Percentiles rank a stretch among this genome's conserved stretches.
Evolutionary conservation across 2,113 vertebrate genomes (phyloP).

Genomic region (Ariopsis seemanni): DNA sequence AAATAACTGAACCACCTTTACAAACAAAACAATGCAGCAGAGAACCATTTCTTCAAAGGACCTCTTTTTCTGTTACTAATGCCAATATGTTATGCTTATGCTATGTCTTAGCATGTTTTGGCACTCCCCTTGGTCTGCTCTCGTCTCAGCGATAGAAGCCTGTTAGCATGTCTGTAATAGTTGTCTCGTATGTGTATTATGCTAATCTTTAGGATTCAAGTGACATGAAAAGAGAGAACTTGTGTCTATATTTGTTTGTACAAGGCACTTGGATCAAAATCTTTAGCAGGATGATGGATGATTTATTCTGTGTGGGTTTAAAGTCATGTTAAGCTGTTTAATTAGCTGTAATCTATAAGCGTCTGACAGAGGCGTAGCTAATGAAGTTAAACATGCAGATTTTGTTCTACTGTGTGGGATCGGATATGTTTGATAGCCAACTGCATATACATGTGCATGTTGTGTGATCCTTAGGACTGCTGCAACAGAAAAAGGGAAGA

Average conservation of each 20-base stretch:
- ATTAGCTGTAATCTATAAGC: conserved; percentile 80
- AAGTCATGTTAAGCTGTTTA: conserved; percentile 79
- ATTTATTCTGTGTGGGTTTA: conserved; percentile 72
- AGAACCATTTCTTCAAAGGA: background rate
- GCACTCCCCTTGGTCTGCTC: background rate
- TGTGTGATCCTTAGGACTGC: background rate
- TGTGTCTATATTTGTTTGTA: conserved; percentile 59
- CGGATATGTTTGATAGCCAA: conserved; percentile 38
- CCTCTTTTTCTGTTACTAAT: background rate
- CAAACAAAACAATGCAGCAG: background rate
- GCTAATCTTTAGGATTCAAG: conserved; percentile 72
- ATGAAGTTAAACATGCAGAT: conserved; percentile 77
- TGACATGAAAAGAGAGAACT: conserved; percentile 58
- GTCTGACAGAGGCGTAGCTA: conserved; percentile 75
- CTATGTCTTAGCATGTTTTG: background rate
- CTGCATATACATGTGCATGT: background rate
- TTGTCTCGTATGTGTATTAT: conserved; percentile 55
- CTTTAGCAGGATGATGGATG: conserved; percentile 78
- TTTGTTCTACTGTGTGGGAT: conserved; percentile 62
- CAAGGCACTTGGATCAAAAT: conserved; percentile 67
- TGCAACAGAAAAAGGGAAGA: background rate
- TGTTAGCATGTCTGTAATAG: conserved; percentile 38
- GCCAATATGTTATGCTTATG: background rate
- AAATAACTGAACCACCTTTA: background rate
- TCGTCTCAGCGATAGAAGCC: conserved; percentile 7